phyloP scores from a whole-genome alignment of 2,797 vertebrate genomes.

The Caiman crocodilus region DNA sequence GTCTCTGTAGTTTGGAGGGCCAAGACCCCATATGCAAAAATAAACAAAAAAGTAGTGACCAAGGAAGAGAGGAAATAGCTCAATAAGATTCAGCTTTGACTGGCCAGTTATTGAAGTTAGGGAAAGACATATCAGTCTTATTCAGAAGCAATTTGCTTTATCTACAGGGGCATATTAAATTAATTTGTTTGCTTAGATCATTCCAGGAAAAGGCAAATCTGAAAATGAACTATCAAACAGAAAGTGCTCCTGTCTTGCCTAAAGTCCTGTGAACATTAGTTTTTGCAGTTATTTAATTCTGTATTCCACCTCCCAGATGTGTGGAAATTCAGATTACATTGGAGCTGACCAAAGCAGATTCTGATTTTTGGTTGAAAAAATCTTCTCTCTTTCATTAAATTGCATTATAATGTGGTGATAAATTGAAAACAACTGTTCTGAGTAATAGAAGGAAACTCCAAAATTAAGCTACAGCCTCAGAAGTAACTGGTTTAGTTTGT shows the following conservation, averaged over 20 bases:
- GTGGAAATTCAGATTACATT: background rate
- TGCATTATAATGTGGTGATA: constrained; percentile 29
- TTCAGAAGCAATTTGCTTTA: constrained; percentile 18
- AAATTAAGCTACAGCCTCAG: background rate
- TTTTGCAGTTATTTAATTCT: background rate
- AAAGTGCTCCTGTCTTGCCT: constrained; percentile 11
- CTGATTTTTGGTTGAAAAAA: background rate
- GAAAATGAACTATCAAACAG: constrained; percentile 25
- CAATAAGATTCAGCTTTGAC: background rate
- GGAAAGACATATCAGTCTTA: background rate
- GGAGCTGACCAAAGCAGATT: constrained; percentile 30
- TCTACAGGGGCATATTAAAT: background rate
- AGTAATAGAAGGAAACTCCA: constrained; percentile 16
- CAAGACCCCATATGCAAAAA: background rate
- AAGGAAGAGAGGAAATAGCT: background rate
- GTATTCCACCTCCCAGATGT: background rate
- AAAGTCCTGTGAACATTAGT: background rate
- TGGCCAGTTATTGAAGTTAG: background rate
- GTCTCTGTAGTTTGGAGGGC: background rate
- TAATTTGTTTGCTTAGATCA: constrained; percentile 11
- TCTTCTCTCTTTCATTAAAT: background rate
- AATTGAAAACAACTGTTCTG: constrained; percentile 16
- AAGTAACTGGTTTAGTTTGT: constrained; percentile 29
- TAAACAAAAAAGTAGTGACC: background rate
- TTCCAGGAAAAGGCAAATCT: background rate